Conservation (phyloP, 2,113 vertebrate genomes). For the Paralichthys olivaceus region DNA sequence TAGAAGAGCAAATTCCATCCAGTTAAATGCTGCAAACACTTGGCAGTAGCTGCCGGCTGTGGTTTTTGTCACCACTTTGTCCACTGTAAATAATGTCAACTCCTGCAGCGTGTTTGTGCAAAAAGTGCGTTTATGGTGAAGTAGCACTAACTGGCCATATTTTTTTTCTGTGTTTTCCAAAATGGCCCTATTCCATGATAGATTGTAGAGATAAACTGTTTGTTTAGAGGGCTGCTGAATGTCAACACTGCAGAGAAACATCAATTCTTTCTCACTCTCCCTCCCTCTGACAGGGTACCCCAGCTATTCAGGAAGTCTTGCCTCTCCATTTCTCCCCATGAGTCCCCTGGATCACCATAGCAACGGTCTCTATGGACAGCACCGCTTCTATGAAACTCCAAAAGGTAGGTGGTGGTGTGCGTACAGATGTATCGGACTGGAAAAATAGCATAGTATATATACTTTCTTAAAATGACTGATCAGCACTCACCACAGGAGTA, state of each 20-base stretch:
- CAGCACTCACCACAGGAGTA: slow-evolving; percentile 29
- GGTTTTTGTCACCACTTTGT: slow-evolving; percentile 79
- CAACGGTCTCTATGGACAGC: slow-evolving; percentile 95
- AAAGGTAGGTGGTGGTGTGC: slow-evolving; percentile 84
- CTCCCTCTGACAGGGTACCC: slow-evolving; percentile 88
- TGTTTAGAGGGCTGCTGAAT: slow-evolving; percentile 77
- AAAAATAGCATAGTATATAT: neutral
- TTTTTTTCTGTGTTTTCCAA: slow-evolving; percentile 59
- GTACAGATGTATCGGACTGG: slow-evolving; percentile 1
- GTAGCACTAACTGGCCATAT: slow-evolving; percentile 59
- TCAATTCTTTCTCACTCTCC: slow-evolving; percentile 69
- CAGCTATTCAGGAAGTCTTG: slow-evolving; percentile 95
- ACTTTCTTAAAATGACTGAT: slow-evolving; percentile 34
- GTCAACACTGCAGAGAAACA: slow-evolving; percentile 66
- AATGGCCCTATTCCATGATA: slow-evolving; percentile 64
- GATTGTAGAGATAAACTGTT: slow-evolving; percentile 72
- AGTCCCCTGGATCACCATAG: slow-evolving; percentile 98
- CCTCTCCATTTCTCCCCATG: slow-evolving; percentile 97
- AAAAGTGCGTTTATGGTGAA: slow-evolving; percentile 72
- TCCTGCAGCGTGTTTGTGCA: slow-evolving; percentile 71
- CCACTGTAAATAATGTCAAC: slow-evolving; percentile 80
- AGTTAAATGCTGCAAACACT: slow-evolving; percentile 68
- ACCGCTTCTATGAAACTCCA: slow-evolving; percentile 96
- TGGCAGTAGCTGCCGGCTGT: slow-evolving; percentile 67
- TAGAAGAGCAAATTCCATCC: slow-evolving; percentile 70